Conservation (phyloP, 2,888 invertebrate species). For the Campopleginae sp. region DNA sequence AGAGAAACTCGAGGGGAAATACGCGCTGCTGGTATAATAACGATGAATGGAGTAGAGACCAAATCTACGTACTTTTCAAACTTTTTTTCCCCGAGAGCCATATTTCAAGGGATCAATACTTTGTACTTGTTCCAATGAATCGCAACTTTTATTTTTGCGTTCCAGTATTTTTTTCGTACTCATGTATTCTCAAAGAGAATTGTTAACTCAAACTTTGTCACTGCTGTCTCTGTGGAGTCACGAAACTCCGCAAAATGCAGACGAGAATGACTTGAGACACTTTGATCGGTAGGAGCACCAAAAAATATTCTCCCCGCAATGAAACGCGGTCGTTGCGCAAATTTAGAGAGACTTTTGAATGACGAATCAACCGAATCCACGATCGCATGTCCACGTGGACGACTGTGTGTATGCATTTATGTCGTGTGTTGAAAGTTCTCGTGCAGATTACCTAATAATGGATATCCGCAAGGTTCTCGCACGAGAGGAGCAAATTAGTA, state of each 20-base stretch:
- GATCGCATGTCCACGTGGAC: background rate
- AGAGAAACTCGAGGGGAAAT: background rate
- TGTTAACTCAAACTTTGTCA: background rate
- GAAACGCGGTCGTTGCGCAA: constrained; percentile 3
- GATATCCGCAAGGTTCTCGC: constrained; percentile 75
- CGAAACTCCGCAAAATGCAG: background rate
- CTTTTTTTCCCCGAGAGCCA: background rate
- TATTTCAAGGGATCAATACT: constrained; percentile 19
- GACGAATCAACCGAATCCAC: constrained; percentile 10
- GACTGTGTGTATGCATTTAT: background rate
- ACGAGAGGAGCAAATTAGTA: constrained; percentile 81
- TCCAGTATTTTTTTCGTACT: background rate
- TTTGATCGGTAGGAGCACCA: background rate
- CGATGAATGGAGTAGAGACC: constrained; percentile 21
- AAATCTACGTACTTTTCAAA: constrained; percentile 7
- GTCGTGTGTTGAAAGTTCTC: constrained; percentile 71
- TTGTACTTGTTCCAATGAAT: background rate
- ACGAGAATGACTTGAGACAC: background rate
- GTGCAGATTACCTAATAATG: constrained; percentile 80
- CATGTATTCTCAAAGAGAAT: background rate
- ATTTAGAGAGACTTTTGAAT: constrained; percentile 30
- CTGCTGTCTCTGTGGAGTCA: background rate
- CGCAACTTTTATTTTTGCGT: background rate
- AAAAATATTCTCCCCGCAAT: background rate
- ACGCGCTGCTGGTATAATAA: constrained; percentile 12